phyloP scores from a whole-genome alignment of 2,797 vertebrate species.

The Cynodonichthys magdalenae region DNA sequence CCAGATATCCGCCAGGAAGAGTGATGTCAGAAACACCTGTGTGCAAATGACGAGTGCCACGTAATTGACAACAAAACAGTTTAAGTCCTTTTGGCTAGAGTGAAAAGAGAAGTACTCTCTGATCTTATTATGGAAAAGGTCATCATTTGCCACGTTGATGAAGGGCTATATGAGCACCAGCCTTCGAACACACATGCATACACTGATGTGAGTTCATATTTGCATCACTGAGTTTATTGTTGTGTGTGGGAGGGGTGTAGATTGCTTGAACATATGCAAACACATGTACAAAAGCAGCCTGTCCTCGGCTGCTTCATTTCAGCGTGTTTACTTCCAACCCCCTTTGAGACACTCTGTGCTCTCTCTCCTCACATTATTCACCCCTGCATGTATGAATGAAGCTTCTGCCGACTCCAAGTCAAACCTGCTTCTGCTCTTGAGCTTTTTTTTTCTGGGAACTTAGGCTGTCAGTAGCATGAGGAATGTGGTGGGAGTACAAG shows the following conservation, averaged over 20 bases:
- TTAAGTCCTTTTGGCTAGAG: slow-evolving; percentile 19
- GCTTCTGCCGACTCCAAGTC: slow-evolving; percentile 27
- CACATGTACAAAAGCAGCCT: slow-evolving; percentile 8
- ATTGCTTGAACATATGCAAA: slow-evolving; percentile 37
- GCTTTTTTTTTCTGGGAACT: slow-evolving; percentile 11
- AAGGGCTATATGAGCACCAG: neutral
- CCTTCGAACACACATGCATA: slow-evolving; percentile 1
- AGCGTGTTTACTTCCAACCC: slow-evolving; percentile 12
- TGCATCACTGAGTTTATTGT: slow-evolving; percentile 19
- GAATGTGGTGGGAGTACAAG: slow-evolving; percentile 48
- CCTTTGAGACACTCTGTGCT: slow-evolving; percentile 7
- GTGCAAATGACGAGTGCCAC: slow-evolving; percentile 15
- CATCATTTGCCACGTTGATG: slow-evolving; percentile 21
- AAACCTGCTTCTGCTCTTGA: slow-evolving; percentile 5
- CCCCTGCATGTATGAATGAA: slow-evolving; percentile 8
- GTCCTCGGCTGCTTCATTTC: slow-evolving; percentile 5
- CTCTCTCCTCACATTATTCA: neutral
- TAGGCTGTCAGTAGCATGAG: slow-evolving; percentile 37
- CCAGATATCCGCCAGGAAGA: slow-evolving; percentile 32
- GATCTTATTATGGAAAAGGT: slow-evolving; percentile 33
- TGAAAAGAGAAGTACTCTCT: slow-evolving; percentile 14
- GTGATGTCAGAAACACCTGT: slow-evolving; percentile 41
- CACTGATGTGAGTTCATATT: slow-evolving; percentile 24
- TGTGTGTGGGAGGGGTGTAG: neutral
- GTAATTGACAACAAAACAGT: slow-evolving; percentile 17